phyloP scores from a whole-genome alignment of 92 coral and sea anemone species.

The Palythoa heliodiscus region DNA sequence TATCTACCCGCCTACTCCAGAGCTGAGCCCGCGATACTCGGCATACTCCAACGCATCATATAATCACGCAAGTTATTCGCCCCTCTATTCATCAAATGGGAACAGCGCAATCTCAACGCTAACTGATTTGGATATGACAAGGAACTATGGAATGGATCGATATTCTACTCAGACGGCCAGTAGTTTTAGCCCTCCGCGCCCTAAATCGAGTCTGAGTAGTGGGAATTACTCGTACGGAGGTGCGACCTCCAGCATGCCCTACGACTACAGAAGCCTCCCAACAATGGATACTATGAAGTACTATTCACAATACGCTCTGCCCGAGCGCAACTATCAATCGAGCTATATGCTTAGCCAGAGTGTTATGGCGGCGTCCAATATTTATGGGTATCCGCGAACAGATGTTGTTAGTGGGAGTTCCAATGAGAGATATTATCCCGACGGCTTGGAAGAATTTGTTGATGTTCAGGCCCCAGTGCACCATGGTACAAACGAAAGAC shows the following conservation, averaged over 20 bases:
- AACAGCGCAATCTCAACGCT: slow-evolving; percentile 53
- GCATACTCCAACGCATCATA: slow-evolving; percentile 66
- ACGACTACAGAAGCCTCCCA: slow-evolving; percentile 78
- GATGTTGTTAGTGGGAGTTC: slow-evolving; percentile 70
- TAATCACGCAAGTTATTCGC: slow-evolving; percentile 57
- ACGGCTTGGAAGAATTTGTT: slow-evolving; percentile 88
- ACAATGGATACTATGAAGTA: slow-evolving; percentile 87
- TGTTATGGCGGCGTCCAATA: slow-evolving; percentile 69
- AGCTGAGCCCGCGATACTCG: slow-evolving; percentile 79
- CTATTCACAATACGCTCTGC: slow-evolving; percentile 84
- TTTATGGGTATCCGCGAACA: slow-evolving; percentile 74
- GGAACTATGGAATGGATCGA: slow-evolving; percentile 76
- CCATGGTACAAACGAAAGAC: slow-evolving; percentile 79
- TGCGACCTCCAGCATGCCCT: slow-evolving; percentile 60
- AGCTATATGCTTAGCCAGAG: slow-evolving; percentile 81
- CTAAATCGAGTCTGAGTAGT: slow-evolving; percentile 69
- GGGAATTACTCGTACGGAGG: slow-evolving; percentile 61
- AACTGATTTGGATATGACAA: slow-evolving; percentile 77
- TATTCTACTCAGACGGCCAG: slow-evolving; percentile 59
- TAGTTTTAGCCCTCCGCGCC: slow-evolving; percentile 67
- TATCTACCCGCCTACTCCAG: slow-evolving; percentile 85
- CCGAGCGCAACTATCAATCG: slow-evolving; percentile 83
- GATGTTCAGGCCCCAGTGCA: slow-evolving; percentile 95
- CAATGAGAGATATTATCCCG: slow-evolving; percentile 84
- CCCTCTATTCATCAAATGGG: slow-evolving; percentile 56